Conservation (phyloP, 2,113 vertebrate species). For the Tympanuchus pallidicinctus region DNA sequence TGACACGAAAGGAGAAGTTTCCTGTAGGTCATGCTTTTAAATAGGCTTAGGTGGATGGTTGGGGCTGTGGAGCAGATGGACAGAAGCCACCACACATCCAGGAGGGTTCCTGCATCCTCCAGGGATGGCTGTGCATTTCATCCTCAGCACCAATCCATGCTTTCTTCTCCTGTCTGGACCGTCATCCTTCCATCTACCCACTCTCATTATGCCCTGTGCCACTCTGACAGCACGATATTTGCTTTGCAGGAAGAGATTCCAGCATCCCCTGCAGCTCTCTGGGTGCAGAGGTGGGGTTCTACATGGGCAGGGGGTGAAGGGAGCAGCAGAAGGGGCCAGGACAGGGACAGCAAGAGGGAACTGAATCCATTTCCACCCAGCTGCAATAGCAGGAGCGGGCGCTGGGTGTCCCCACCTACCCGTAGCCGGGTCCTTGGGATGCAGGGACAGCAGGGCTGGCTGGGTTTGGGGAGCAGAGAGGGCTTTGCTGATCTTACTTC, state of each 20-base stretch:
- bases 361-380: rapidly evolving
- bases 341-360: rapidly evolving
- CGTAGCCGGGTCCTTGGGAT: rapidly evolving
- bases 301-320: neutral
- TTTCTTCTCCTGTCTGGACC: neutral
- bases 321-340: rapidly evolving
- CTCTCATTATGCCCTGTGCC: rapidly evolving
- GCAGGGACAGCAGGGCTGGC: neutral
- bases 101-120: rapidly evolving
- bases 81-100: rapidly evolving
- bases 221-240: rapidly evolving
- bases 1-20: no score
- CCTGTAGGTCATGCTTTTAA: no score
- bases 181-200: neutral
- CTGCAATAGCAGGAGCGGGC: neutral
- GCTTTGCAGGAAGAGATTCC: neutral
- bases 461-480: neutral
- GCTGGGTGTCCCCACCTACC: neutral
- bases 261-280: neutral
- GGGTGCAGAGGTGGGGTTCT: rapidly evolving
- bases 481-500: neutral
- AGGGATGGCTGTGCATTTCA: neutral
- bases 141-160: rapidly evolving
- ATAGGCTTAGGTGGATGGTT: neutral
- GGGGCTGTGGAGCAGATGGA: rapidly evolving